Percentiles rank a stretch among this genome's conserved stretches.
These are phyloP conservation scores for Chironomus tepperi DNA, from an alignment of 1,140 invertebrate species.

Conservation along the genomic window DNA sequence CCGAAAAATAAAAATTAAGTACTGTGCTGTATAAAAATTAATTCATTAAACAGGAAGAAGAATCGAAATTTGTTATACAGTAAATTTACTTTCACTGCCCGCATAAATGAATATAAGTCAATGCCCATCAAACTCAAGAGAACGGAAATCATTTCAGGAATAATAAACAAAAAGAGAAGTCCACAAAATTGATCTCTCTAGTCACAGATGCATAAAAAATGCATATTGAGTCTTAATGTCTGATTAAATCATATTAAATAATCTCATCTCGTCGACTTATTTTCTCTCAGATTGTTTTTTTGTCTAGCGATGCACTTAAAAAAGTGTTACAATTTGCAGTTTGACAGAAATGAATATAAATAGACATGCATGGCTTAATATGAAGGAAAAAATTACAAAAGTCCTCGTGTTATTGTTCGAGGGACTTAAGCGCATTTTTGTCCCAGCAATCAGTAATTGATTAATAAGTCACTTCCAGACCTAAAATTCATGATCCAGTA, in stretches of 20 bases:
- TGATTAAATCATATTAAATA: neutral
- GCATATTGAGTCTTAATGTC: neutral
- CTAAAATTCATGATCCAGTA: no score
- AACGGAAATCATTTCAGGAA: neutral
- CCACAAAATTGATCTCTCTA: neutral
- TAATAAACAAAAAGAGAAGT: neutral
- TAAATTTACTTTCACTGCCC: neutral
- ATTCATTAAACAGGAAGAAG: conserved; percentile 13
- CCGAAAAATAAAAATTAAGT: no score
- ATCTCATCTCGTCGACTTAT: neutral
- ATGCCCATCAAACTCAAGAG: neutral
- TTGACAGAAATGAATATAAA: conserved; percentile 9
- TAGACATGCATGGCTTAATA: neutral
- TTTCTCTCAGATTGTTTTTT: neutral
- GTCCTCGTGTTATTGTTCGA: no score
- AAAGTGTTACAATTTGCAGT: neutral
- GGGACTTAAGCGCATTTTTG: no score
- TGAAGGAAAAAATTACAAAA: no score
- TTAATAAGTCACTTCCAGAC: no score
- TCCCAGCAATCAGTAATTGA: no score
- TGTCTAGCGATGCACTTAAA: neutral
- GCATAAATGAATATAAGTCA: neutral
- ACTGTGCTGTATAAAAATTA: neutral
- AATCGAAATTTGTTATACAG: neutral
- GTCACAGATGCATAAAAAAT: neutral